Conservation (phyloP, 2,797 vertebrate species). For the Cichlasoma orientale region DNA sequence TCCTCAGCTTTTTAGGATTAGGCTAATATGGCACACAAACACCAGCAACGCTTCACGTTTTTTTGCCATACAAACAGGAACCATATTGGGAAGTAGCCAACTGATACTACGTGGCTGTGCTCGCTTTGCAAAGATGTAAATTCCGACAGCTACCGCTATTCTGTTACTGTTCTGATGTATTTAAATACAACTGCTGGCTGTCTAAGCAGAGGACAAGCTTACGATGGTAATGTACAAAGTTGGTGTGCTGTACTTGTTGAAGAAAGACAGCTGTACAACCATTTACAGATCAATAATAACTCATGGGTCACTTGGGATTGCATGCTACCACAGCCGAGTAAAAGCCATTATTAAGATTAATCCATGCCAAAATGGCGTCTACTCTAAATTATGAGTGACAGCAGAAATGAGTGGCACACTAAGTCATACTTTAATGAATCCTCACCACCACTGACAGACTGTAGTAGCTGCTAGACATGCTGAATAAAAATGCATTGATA, state of each 20-base stretch:
- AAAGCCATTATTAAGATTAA: slow-evolving; percentile 45
- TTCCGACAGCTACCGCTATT: slow-evolving; percentile 9
- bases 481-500: slow-evolving; percentile 16
- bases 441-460: slow-evolving; percentile 5
- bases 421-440: slow-evolving; percentile 43
- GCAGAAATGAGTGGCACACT: slow-evolving; percentile 28
- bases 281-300: slow-evolving; percentile 34
- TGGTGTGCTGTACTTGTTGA: not conserved
- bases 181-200: not conserved
- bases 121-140: not conserved
- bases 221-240: not conserved
- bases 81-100: not conserved
- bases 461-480: slow-evolving; percentile 15
- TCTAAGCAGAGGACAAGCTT: not conserved
- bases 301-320: slow-evolving; percentile 42
- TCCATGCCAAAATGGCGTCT: slow-evolving; percentile 35
- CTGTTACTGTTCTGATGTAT: not conserved
- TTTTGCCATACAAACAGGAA: too few relatives aligned
- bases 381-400: slow-evolving; percentile 34
- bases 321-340: slow-evolving; percentile 30
- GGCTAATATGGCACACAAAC: too few relatives aligned
- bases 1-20: slow-evolving; percentile 4
- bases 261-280: slow-evolving; percentile 6
- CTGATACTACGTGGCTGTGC: not conserved
- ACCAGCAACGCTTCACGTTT: too few relatives aligned